Evolutionary conservation across 2,113 vertebrate genomes (phyloP).

Genomic region (Serilophus lunatus): DNA sequence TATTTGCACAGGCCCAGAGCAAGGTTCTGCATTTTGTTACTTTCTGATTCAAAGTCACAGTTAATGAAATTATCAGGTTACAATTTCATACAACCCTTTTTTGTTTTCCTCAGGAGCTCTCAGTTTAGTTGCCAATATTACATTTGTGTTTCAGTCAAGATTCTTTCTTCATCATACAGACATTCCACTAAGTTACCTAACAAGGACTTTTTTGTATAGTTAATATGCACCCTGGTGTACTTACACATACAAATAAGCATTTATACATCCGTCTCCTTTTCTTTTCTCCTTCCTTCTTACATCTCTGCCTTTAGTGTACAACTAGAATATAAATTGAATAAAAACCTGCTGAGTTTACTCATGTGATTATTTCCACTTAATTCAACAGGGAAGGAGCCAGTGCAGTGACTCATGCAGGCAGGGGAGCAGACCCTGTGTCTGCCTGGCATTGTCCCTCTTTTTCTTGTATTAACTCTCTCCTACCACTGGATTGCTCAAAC

Average conservation of each 20-base stretch:
- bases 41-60: not conserved
- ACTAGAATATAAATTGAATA: not conserved
- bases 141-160: not conserved
- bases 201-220: not conserved
- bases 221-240: not conserved
- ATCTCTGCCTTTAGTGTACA: not conserved
- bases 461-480: not conserved
- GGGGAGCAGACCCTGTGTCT: not conserved
- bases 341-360: constrained; percentile 29
- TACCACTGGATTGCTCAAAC: not conserved
- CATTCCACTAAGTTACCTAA: not conserved
- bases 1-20: not conserved
- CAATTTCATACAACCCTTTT: not conserved
- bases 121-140: not conserved
- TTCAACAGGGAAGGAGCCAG: constrained; percentile 28
- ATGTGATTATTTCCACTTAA: constrained; percentile 45
- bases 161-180: not conserved
- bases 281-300: not conserved
- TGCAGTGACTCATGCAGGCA: not conserved
- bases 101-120: not conserved
- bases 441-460: not conserved
- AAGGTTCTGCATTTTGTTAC: not conserved
- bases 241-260: not conserved
- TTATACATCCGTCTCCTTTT: not conserved
- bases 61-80: not conserved